Evolutionary conservation across 92 coral and sea anemone genomes (phyloP).

Genomic region (Epizoanthus fatuus): DNA sequence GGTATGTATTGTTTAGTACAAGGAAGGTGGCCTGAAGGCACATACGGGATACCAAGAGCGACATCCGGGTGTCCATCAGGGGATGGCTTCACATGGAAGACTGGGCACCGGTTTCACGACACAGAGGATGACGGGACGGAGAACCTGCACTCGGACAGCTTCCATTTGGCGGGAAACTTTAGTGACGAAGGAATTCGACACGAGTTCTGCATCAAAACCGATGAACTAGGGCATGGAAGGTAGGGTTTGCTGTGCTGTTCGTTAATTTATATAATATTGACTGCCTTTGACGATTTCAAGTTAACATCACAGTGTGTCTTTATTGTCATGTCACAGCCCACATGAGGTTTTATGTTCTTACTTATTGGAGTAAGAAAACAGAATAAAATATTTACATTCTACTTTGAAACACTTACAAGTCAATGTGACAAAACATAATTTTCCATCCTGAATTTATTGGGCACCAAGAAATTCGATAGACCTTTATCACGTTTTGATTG

Average conservation of each 20-base stretch:
- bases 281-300: too few relatives aligned
- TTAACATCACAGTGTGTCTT: too few relatives aligned
- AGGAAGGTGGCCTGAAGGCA: slow-evolving; percentile 92
- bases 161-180: slow-evolving; percentile 96
- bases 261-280: too few relatives aligned
- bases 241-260: slow-evolving; percentile 7
- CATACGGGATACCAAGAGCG: slow-evolving; percentile 94
- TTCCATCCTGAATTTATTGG: too few relatives aligned
- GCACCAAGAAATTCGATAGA: too few relatives aligned
- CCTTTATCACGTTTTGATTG: too few relatives aligned
- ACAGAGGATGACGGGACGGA: slow-evolving; percentile 99
- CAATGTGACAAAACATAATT: too few relatives aligned
- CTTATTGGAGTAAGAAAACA: too few relatives aligned
- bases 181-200: slow-evolving; percentile 95
- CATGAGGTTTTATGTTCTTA: too few relatives aligned
- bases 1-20: background rate
- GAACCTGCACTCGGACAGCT: slow-evolving; percentile 92
- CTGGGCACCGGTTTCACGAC: slow-evolving; percentile 97
- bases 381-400: too few relatives aligned
- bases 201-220: slow-evolving; percentile 93
- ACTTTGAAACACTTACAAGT: too few relatives aligned
- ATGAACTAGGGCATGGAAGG: slow-evolving; percentile 88
- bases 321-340: too few relatives aligned
- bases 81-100: slow-evolving; percentile 90
- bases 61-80: slow-evolving; percentile 90